phyloP scores from a whole-genome alignment of 2,113 vertebrate species.

The Antidorcas marsupialis region DNA sequence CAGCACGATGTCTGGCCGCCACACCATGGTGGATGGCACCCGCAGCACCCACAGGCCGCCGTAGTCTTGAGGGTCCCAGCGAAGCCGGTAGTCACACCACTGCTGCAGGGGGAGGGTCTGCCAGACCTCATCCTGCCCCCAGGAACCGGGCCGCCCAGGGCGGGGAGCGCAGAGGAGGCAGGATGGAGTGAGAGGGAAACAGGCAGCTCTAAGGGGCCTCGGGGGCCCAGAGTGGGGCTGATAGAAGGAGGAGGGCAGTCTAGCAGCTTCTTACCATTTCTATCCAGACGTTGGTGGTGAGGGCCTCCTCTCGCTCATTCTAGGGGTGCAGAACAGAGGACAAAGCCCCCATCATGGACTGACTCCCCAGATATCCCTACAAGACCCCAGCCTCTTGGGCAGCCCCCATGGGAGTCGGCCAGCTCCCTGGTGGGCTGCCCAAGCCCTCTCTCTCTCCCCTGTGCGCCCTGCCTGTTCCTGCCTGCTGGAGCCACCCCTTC shows the following conservation, averaged over 20 bases:
- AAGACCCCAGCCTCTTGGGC: background rate
- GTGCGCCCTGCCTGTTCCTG: background rate
- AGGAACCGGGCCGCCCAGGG: too few species aligned
- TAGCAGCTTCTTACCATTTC: conserved; percentile 88
- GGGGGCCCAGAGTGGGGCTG: background rate
- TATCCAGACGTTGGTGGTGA: conserved; percentile 94
- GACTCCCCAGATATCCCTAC: background rate
- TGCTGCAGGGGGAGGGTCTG: conserved; percentile 76
- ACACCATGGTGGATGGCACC: conserved; percentile 92
- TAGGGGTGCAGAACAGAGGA: conserved; percentile 66
- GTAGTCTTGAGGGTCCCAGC: conserved; percentile 86
- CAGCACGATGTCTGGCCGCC: conserved; percentile 92
- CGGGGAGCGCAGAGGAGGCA: background rate
- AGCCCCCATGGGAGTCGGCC: background rate
- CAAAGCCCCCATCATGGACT: background rate
- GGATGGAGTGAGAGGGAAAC: background rate
- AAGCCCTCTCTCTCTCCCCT: background rate
- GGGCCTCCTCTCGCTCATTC: conserved; percentile 94
- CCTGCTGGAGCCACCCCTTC: background rate
- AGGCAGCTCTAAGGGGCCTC: background rate
- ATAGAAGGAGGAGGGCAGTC: background rate
- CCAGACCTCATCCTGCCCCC: background rate
- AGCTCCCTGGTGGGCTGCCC: background rate
- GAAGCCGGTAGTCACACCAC: conserved; percentile 92
- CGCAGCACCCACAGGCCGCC: conserved; percentile 85